Base-by-base conservation (phyloP, 2,888 invertebrate species). In the Diloba caeruleocephala region DNA sequence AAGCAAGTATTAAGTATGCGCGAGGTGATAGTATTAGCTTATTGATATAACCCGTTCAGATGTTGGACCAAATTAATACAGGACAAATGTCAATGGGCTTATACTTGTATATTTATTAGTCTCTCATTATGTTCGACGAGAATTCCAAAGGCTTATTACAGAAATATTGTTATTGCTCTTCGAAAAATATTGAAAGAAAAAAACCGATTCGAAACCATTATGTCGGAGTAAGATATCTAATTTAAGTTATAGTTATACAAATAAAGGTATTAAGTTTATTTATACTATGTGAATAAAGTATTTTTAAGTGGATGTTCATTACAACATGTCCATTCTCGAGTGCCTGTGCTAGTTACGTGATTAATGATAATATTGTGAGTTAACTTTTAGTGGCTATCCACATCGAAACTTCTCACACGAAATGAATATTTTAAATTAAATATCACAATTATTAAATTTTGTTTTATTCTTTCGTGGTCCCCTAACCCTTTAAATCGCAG, bases 351-450 rank as follows among this genome's bases (percentile, higher is more conserved):
- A 81, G 71, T 74, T 70, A 65, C 74, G 74, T 71, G 73, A 78
- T 70, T 73, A 50, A 65, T 44, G 48, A 39, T 65, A 49, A 67
- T 71, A 73, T 49, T 71, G 77, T 78, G 74, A 77, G 71, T 71
- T 74, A 71, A 61, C 21, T 39, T 56, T 54, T 73, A 66, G 62
- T 65, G 46, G 53, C 62, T 67, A 55, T 69, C 61, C 69, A 48
- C 51, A 55, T 61, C 69, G 60, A 69, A 69, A 74, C 56, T 75
- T 78, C 75, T 81, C 79, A 72, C 69, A 73, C 36, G 44, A 77
- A 80, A 78, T 82, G 76, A 76, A 75, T 81, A 80, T 75, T 75
- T 68, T 67, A 49, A 76, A 84, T 84, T 84, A 86, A 82, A 86
- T 75, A 73, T 72, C 66, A 74, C 71, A 71, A 62, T 39, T 67